Conservation (phyloP, 1,140 invertebrate genomes). For the Daktulosphaira vitifoliae region DNA sequence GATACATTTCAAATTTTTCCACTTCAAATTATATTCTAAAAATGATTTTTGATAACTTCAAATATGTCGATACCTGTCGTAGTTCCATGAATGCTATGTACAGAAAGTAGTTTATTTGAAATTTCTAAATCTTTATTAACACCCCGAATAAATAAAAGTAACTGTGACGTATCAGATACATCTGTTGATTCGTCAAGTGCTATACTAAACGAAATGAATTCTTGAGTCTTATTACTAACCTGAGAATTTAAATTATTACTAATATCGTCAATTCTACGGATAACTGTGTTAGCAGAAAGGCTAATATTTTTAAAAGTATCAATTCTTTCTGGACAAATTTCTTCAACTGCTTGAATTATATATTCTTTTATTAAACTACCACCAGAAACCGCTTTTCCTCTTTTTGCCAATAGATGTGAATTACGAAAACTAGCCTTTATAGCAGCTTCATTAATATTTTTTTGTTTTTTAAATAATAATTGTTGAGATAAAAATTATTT, state of each 20-base stretch:
- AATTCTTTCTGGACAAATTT: background rate
- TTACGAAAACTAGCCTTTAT: too few species aligned
- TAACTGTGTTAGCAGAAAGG: constrained; percentile 3
- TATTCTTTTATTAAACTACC: too few species aligned
- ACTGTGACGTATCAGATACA: background rate
- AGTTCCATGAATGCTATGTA: too few species aligned
- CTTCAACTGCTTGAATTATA: background rate
- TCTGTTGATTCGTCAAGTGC: background rate
- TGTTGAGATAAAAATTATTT: too few species aligned
- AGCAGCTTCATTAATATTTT: too few species aligned
- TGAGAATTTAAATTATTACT: background rate
- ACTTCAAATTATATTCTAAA: background rate
- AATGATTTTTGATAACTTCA: constrained; percentile 3
- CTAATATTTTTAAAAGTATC: constrained; percentile 10
- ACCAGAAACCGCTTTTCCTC: too few species aligned
- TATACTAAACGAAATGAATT: background rate
- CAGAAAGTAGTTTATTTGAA: too few species aligned
- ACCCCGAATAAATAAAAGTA: background rate
- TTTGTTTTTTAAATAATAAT: too few species aligned
- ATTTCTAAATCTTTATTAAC: background rate
- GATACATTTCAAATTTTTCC: constrained; percentile 3
- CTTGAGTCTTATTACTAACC: too few species aligned
- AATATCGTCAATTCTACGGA: background rate
- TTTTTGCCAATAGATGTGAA: too few species aligned
- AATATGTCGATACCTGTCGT: background rate